These are phyloP conservation scores for Rhincodon typus DNA, from an alignment of 2,797 vertebrate genomes.

Conservation along the genomic window DNA sequence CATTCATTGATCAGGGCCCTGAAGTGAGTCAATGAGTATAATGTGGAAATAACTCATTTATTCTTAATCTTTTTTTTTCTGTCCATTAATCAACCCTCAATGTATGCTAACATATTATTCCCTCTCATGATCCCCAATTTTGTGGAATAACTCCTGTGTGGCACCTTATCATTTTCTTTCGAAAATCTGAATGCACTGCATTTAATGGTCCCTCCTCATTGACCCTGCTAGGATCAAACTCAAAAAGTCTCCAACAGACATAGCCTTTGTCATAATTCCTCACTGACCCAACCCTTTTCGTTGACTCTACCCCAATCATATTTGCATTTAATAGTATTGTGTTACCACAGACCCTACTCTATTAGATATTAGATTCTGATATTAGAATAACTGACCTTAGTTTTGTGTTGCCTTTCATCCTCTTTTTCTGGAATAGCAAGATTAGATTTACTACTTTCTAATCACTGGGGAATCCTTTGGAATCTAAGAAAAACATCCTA, in stretches of 20 bases:
- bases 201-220: too few relatives aligned
- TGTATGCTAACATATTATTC: too few relatives aligned
- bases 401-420: neutral
- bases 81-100: neutral
- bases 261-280: neutral
- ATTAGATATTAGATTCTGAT: neutral
- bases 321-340: neutral
- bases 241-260: neutral
- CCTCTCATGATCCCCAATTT: too few relatives aligned
- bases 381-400: neutral
- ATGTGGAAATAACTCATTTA: neutral
- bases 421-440: neutral
- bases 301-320: neutral
- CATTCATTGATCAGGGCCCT: too few relatives aligned
- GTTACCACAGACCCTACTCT: neutral
- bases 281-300: too few relatives aligned
- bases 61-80: neutral
- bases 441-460: neutral
- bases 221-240: too few relatives aligned
- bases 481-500: neutral
- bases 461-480: neutral
- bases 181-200: too few relatives aligned
- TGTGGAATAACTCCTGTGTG: too few relatives aligned
- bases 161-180: too few relatives aligned
- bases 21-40: too few relatives aligned